phyloP scores from a whole-genome alignment of 2,113 vertebrate species.

The Percopsis transmontana region DNA sequence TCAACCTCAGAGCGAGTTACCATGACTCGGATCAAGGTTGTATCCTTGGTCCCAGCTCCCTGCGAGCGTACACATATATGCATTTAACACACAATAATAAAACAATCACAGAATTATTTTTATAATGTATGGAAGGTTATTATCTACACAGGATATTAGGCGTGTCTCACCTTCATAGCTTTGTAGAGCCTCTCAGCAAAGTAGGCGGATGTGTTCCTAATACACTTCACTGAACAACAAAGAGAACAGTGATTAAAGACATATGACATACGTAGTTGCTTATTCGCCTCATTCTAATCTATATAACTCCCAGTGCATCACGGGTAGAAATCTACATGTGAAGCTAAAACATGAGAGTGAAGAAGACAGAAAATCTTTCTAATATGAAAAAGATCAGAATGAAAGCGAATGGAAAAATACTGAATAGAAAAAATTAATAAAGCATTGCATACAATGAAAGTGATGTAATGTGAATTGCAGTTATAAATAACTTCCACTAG shows the following conservation, averaged over 20 bases:
- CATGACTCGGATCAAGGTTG: conserved; percentile 93
- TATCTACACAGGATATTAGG: not conserved
- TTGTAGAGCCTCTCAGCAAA: conserved; percentile 96
- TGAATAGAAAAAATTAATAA: not conserved
- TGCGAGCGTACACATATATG: conserved; percentile 41
- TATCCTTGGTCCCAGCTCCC: conserved; percentile 94
- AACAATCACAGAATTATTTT: not conserved
- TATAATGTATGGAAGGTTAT: not conserved
- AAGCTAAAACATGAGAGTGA: not conserved
- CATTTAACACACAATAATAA: not conserved
- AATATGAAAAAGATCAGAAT: not conserved
- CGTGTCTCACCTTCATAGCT: conserved; percentile 89
- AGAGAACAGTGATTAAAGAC: conserved; percentile 19
- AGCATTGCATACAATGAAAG: conserved; percentile 5
- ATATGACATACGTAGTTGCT: not conserved
- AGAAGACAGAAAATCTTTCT: not conserved
- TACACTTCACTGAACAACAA: conserved; percentile 88
- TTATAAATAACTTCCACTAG: not conserved
- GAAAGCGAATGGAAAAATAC: too few relatives aligned
- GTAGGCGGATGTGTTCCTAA: conserved; percentile 90
- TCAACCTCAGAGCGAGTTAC: conserved; percentile 93
- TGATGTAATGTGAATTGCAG: not conserved
- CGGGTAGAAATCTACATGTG: not conserved
- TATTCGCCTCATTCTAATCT: not conserved
- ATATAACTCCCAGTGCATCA: not conserved